Evolutionary conservation across 2,888 invertebrate species (phyloP).

Genomic region (Trichogramma dendrolimi): DNA sequence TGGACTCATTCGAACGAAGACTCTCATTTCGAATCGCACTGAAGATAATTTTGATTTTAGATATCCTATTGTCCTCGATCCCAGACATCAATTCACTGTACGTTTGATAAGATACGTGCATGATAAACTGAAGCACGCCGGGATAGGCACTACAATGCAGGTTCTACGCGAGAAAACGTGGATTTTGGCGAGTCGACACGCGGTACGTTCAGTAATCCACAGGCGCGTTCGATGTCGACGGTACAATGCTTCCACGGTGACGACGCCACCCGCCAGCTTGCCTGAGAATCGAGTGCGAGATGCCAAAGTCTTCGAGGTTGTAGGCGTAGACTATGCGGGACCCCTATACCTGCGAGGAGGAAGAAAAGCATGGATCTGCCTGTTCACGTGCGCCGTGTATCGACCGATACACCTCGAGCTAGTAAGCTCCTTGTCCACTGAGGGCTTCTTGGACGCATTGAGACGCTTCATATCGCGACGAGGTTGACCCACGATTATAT

Average conservation of each 20-base stretch:
- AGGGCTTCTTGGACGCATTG: neutral
- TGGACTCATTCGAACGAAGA: conserved; percentile 22
- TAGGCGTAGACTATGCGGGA: conserved; percentile 42
- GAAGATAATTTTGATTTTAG: conserved; percentile 18
- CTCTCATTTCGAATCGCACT: conserved; percentile 9
- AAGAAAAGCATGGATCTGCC: conserved; percentile 38
- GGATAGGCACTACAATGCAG: neutral
- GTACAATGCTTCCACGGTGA: neutral
- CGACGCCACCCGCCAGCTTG: neutral
- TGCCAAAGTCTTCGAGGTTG: conserved; percentile 27
- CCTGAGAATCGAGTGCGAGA: conserved; percentile 1
- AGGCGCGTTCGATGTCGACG: neutral
- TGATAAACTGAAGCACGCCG: conserved; percentile 2
- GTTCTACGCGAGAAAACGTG: conserved; percentile 4
- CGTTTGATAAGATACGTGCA: too few relatives aligned
- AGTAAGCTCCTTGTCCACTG: conserved; percentile 35
- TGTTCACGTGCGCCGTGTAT: conserved; percentile 47
- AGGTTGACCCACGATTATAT: neutral
- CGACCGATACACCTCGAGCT: conserved; percentile 45
- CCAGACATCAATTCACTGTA: neutral
- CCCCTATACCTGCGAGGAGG: conserved; percentile 38
- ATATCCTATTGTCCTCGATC: conserved; percentile 11
- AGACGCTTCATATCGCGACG: conserved; percentile 3
- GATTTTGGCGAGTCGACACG: neutral
- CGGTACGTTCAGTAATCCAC: neutral